Evolutionary conservation across 2,113 vertebrate genomes (phyloP), one percentile per base, ranked within the genome.

Genomic region (Gymnarchus niloticus): DNA sequence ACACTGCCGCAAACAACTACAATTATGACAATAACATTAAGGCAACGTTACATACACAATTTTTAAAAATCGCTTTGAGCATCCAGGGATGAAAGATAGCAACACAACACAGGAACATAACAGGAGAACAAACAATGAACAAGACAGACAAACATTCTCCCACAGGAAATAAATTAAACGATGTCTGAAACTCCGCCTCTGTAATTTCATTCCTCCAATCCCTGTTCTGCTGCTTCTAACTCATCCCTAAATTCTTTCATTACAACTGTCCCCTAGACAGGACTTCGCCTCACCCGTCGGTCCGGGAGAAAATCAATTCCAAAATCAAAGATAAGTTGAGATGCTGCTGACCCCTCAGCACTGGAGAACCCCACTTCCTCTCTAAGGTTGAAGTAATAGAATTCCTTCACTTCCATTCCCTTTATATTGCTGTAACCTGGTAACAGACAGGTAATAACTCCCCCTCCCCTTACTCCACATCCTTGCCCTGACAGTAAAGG

Each of bases 11-110:
- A 73, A 41, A 28, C 65, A 41, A 73, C 48, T 80, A 49, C 44
- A 80, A 80, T 80, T 80, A 49, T 46, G n/a, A 80, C 76, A 80
- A 17, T 80, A 73, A 73, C 33, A 73, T 28, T 73, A 37, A 4
- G 33, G 41, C 65, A 37, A 41, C 19, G 65, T 33, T 73, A 73
- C 19, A 73, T 73, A 73, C 41, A 37, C n/a, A 73, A 37, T 73
- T 17, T 33, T 73, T 37, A 73, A 73, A 73, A 73, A 73, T 41
- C 41, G 65, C 65, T 73, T 73, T 73, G 65, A 73, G 33, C 65
- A 48, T 44, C 76, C 41, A 78, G 76, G 44, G 44, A 78, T 9
- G 46, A 37, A 78, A 48, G 44, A 44, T 78, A 78, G 46, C 23
- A 48, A 46, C 76, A 46, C 17, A 1, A 78, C 44, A 44, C 19